These are phyloP conservation scores for Mycetomoellerius zeteki DNA, from an alignment of 1,140 invertebrate species.

Conservation along the genomic window DNA sequence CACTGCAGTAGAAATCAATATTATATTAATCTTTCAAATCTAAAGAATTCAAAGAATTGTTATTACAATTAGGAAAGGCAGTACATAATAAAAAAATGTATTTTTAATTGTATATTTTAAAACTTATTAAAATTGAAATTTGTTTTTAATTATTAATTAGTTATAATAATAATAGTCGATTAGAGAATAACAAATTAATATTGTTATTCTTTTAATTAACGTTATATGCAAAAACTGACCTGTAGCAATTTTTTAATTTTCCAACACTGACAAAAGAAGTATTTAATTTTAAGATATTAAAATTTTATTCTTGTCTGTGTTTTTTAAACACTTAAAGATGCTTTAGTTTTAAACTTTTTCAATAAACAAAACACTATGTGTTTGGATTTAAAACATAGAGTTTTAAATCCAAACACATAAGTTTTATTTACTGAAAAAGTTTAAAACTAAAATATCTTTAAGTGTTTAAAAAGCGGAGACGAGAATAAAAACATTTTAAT, in stretches of 20 bases:
- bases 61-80: background rate
- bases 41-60: background rate
- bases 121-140: slow-evolving; percentile 18
- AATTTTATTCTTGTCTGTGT: too few relatives aligned
- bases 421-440: too few relatives aligned
- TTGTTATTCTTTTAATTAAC: slow-evolving; percentile 4
- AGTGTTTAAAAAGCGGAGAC: too few relatives aligned
- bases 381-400: too few relatives aligned
- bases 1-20: background rate
- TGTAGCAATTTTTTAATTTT: background rate
- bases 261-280: too few relatives aligned
- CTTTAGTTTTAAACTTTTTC: too few relatives aligned
- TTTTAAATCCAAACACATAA: too few relatives aligned
- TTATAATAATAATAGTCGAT: background rate
- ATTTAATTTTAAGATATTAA: too few relatives aligned
- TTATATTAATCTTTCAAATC: background rate
- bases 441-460: too few relatives aligned
- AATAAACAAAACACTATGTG: too few relatives aligned
- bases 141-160: background rate
- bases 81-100: background rate
- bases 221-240: background rate
- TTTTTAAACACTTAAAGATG: too few relatives aligned
- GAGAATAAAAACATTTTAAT: too few relatives aligned
- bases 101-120: background rate
- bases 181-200: background rate